Evolutionary conservation across 2,888 invertebrate genomes (phyloP).

Genomic region (Ennomos quercinarius): DNA sequence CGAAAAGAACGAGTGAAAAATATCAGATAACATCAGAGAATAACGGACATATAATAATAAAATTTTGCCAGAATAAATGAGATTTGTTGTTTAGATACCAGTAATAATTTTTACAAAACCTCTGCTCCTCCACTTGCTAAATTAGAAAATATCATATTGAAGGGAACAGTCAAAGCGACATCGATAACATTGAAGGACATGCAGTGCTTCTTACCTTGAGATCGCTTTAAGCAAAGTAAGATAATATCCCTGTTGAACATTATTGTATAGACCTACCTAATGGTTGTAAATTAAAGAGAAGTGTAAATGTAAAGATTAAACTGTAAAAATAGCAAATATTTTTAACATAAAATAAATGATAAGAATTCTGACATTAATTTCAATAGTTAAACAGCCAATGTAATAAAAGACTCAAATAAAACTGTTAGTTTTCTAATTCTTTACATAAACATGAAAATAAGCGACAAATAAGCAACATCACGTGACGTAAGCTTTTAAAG

Average conservation of each 20-base stretch:
- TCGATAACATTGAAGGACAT: constrained; percentile 45
- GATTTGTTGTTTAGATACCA: not conserved
- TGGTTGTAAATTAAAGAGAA: constrained; percentile 1
- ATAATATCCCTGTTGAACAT: not conserved
- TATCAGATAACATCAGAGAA: too few species aligned
- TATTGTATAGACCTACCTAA: constrained; percentile 4
- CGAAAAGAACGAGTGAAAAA: too few species aligned
- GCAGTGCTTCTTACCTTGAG: constrained; percentile 55
- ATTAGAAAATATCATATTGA: not conserved
- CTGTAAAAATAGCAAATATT: constrained; percentile 17
- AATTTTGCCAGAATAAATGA: not conserved
- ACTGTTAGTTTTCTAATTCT: constrained; percentile 17
- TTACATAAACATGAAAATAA: constrained; percentile 37
- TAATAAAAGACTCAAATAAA: constrained; percentile 6
- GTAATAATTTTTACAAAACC: constrained; percentile 8
- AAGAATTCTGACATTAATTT: constrained; percentile 16
- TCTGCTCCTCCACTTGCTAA: not conserved
- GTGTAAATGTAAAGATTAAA: constrained; percentile 26
- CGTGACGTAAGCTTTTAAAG: constrained; percentile 70
- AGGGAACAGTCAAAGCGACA: constrained; percentile 32
- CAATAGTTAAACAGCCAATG: constrained; percentile 4
- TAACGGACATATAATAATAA: too few species aligned
- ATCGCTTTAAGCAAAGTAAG: constrained; percentile 21
- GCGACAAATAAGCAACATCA: constrained; percentile 70
- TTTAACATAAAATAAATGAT: constrained; percentile 23